Base-by-base conservation (phyloP, 2,113 vertebrate species). In the Hippopotamus amphibius region DNA sequence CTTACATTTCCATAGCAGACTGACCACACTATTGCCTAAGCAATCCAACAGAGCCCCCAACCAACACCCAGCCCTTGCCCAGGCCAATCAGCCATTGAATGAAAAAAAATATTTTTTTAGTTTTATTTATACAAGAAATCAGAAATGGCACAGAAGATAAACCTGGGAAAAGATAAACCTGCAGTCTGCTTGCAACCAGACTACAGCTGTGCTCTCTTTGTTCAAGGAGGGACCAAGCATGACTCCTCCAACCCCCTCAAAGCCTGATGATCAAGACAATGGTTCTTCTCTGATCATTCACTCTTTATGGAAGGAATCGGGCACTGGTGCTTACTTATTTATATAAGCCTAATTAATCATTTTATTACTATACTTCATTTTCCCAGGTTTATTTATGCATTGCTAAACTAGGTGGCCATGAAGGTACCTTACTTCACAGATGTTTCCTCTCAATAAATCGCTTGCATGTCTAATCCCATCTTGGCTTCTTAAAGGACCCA, bases 131-230 rank as follows among this genome's bases (percentile, higher is more conserved):
- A 16, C 33, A 90, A n/a, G 63, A 88, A 86, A 68, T 81, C 72
- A 97, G 86, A 92, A 96, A 90, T 30, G 26, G 33, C n/a, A 63
- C 41, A 57, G 26, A 95, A 71, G 33, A 46, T 46, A 81, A 84
- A 65, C 48, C 61, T 79, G 9, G 24, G 33, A 17, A 24, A 86
- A 93, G 57, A 22, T 37, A 37, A 37, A 37, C 4, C 7, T 46
- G 16, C 37, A 82, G 61, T 66, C 37, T 37, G 33, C 79, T 33
- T n/a, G 7, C 1, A n/a, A 19, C 33, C 19, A 81, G 37, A 24
- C 10, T 43, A 9, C 1, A 28, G n/a, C 37, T 37, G 10, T 22
- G 61, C 65, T 72, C 50, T 55, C 57, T 90, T 76, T 55, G 65
- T n/a, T 84, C 77, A 88, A 61, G 65, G 79, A 69, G 11, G 12